Base-by-base conservation (phyloP, 2,888 invertebrate species). In the Nemurella pictetii region DNA sequence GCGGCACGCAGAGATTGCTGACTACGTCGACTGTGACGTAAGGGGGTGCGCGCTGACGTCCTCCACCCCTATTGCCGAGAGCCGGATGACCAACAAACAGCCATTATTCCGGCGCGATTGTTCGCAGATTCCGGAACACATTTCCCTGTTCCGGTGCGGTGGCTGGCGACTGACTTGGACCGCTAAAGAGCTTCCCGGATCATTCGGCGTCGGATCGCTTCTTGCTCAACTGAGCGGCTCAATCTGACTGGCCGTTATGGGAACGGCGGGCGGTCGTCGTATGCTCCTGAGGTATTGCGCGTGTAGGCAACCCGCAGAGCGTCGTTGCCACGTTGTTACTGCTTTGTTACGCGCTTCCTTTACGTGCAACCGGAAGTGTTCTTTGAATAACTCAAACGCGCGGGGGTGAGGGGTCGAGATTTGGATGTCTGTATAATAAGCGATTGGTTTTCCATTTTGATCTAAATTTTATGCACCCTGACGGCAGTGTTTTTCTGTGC, bases 141-240 rank as follows among this genome's bases (percentile, higher is more conserved):
- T 91, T 90, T 91, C 90, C 90, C 89, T 89, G 89, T 90, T 90
- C 90, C 90, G 90, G 88, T 88, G 82, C 72, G 84, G 85, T 84
- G 72, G 84, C 85, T 26, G 12, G 75, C 75, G 9, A 35, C 72
- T 55, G 82, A 72, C 89, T 85, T 86, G 80, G 84, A 86, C 85
- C 86, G 85, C 84, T 84, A 86, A 84, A 85, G 84, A 85, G 85
- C 86, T 86, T 86, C 88, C 89, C 90, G 90, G 89, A 90, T 90
- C 89, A 86, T 86, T 85, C 85, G 85, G 84, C 83, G 73, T 83
- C 85, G 77, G 82, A 77, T 83, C 74, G 85, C 77, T 85, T 72
- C 80, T 72, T 80, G 85, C 80, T 83, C 83, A 83, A 73, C 83
- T 77, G 83, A 72, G 80, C 80, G 83, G 27, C 72, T 72, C 72